Evolutionary conservation across 2,113 vertebrate genomes (phyloP).

Genomic region (Tragulus kanchil): DNA sequence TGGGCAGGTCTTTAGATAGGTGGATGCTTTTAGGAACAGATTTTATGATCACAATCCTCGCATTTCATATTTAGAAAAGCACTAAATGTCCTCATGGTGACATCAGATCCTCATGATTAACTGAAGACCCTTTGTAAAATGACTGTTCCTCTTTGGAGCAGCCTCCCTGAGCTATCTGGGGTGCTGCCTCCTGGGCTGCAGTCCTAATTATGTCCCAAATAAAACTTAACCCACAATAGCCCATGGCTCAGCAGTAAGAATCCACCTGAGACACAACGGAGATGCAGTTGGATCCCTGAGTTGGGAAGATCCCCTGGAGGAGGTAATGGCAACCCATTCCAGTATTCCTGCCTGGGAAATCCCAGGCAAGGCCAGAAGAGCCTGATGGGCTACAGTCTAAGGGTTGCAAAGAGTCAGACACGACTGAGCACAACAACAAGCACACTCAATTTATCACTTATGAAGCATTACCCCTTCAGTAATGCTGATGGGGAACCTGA

Average conservation of each 20-base stretch:
- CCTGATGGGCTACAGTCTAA: neutral
- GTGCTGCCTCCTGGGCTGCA: too few species aligned
- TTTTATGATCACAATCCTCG: too few species aligned
- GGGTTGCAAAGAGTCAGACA: neutral
- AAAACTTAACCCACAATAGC: too few species aligned
- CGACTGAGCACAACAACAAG: neutral
- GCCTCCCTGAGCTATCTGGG: too few species aligned
- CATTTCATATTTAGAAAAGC: too few species aligned
- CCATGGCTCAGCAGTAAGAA: neutral
- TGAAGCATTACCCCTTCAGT: neutral
- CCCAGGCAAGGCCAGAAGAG: neutral
- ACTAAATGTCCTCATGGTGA: too few species aligned
- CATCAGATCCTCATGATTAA: too few species aligned
- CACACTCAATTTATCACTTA: neutral
- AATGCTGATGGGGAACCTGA: neutral
- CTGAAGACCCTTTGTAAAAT: too few species aligned
- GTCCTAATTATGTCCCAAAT: too few species aligned
- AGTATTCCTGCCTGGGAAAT: neutral
- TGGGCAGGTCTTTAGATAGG: too few species aligned
- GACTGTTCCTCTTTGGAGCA: too few species aligned
- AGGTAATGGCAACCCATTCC: neutral
- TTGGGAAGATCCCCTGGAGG: neutral
- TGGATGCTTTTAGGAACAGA: too few species aligned
- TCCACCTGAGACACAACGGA: neutral
- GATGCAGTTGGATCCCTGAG: neutral